A percentile compares a stretch with the other conserved stretches of the same genome.
These are phyloP conservation scores for Chanos chanos DNA, from an alignment of 2,797 vertebrate species.

Conservation along the genomic window DNA sequence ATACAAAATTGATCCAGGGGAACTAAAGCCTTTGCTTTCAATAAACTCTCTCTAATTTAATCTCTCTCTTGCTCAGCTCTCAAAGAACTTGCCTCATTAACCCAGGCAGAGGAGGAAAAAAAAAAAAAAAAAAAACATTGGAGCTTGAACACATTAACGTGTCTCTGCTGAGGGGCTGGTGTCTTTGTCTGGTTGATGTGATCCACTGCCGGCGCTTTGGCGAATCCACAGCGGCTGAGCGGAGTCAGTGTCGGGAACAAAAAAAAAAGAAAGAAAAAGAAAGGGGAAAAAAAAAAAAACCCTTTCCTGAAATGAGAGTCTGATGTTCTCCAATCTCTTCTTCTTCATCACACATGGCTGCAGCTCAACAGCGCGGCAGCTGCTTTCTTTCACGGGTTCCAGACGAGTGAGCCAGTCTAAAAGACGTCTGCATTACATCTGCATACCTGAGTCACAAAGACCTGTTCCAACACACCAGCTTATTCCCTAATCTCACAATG, in stretches of 20 bases:
- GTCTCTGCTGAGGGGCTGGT: constrained; percentile 28
- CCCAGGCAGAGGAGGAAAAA: constrained; percentile 33
- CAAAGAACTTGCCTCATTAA: constrained; percentile 41
- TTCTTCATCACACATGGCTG: constrained; percentile 51
- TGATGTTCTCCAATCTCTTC: background rate
- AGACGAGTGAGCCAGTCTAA: constrained; percentile 44
- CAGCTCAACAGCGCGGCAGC: constrained; percentile 60
- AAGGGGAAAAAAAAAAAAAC: too few relatives aligned
- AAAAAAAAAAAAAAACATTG: constrained; percentile 27
- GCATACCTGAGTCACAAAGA: constrained; percentile 58
- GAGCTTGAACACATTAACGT: constrained; percentile 36
- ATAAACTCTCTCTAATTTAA: constrained; percentile 45
- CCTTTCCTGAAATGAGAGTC: background rate
- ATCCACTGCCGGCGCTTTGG: constrained; percentile 27
- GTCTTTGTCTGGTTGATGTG: constrained; percentile 35
- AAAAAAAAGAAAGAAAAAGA: too few relatives aligned
- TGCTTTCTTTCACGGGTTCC: constrained; percentile 56
- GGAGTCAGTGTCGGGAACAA: constrained; percentile 25
- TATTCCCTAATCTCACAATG: too few relatives aligned
- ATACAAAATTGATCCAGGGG: constrained; percentile 29
- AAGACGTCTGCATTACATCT: constrained; percentile 53
- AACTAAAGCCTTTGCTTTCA: constrained; percentile 38
- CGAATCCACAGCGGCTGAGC: constrained; percentile 27
- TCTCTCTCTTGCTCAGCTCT: constrained; percentile 34
- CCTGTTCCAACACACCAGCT: background rate